Evolutionary conservation across 2,113 vertebrate species (phyloP).

Genomic region (Pampusana beccarii): DNA sequence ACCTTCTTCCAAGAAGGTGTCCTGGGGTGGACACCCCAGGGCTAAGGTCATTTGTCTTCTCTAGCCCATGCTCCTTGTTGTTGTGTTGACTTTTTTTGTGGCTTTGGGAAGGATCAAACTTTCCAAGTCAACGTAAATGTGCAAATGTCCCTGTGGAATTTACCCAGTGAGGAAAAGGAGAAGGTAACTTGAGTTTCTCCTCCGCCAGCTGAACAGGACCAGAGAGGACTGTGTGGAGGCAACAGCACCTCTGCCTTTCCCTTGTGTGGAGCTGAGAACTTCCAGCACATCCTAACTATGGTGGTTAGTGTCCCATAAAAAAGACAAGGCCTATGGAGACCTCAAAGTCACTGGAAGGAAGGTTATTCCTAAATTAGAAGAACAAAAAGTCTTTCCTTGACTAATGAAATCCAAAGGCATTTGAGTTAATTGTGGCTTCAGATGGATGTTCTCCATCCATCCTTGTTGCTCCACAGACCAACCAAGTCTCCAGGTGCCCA

Average conservation of each 20-base stretch:
- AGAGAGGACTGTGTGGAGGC: background rate
- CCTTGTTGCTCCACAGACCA: background rate
- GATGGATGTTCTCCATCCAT: background rate
- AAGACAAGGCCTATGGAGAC: background rate
- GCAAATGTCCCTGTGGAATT: conserved; percentile 40
- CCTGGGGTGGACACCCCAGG: background rate
- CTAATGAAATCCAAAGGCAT: background rate
- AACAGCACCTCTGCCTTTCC: background rate
- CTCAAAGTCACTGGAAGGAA: conserved; percentile 12
- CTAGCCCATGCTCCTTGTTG: background rate
- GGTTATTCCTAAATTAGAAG: conserved; percentile 1
- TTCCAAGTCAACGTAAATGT: background rate
- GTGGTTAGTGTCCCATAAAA: background rate
- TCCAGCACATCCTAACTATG: background rate
- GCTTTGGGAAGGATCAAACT: background rate
- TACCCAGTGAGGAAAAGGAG: conserved; percentile 13
- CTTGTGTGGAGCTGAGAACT: background rate
- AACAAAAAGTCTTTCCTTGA: background rate
- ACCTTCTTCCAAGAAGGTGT: background rate
- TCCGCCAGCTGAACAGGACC: background rate
- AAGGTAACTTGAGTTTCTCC: conserved; percentile 9
- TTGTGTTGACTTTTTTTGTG: background rate
- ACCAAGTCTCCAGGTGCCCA: background rate
- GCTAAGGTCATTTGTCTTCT: background rate
- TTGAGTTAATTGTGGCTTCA: rapidly evolving